phyloP scores from a whole-genome alignment of 2,113 vertebrate genomes.

The Pomatostomus ruficeps region DNA sequence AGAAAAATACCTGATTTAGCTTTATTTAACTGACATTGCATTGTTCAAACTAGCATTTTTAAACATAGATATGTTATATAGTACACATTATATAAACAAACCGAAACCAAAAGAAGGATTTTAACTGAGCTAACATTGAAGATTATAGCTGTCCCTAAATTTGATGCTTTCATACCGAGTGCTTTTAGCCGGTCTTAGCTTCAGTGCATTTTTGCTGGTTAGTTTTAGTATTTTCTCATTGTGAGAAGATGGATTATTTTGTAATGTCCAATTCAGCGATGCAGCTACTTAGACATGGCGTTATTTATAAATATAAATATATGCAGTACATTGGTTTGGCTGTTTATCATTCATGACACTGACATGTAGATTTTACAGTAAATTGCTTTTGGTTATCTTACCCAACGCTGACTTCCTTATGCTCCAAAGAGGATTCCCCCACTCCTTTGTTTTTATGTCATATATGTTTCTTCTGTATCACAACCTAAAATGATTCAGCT shows the following conservation, averaged over 20 bases:
- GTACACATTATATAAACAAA: neutral
- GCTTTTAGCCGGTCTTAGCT: constrained; percentile 20
- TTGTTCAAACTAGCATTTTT: neutral
- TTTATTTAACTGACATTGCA: neutral
- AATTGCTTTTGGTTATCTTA: constrained; percentile 53
- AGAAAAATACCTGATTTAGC: neutral
- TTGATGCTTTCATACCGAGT: neutral
- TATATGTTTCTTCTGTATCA: constrained; percentile 28
- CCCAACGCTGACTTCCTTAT: constrained; percentile 22
- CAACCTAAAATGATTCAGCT: neutral
- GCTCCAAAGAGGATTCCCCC: constrained; percentile 64
- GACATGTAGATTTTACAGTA: neutral
- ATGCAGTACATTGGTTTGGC: constrained; percentile 31
- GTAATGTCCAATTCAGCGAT: neutral
- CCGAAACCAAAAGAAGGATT: neutral
- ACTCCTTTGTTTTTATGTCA: constrained; percentile 35
- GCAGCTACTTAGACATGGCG: constrained; percentile 8
- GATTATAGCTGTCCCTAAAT: neutral
- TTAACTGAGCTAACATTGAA: neutral
- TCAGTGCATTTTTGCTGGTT: constrained; percentile 41
- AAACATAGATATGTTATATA: neutral
- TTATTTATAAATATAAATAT: constrained; percentile 28
- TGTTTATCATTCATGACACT: constrained; percentile 29
- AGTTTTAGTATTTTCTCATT: constrained; percentile 35
- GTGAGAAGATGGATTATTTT: constrained; percentile 4